These are phyloP conservation scores for Holothuria scabra DNA, from an alignment of 53 echinoderm and acorn worm genomes.

Conservation along the genomic window DNA sequence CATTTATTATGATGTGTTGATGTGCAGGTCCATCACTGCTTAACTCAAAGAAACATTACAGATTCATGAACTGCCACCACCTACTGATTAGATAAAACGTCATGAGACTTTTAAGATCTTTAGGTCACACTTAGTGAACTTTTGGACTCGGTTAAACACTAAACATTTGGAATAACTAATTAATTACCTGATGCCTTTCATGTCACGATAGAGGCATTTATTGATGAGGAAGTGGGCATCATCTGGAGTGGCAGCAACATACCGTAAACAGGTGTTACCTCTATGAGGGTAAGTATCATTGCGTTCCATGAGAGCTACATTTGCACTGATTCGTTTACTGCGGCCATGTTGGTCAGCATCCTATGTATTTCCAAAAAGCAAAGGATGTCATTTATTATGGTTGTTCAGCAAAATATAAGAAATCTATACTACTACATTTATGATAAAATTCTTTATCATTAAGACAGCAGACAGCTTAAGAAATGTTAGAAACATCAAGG, in stretches of 20 bases:
- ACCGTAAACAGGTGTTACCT: slow-evolving; percentile 80
- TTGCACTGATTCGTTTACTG: slow-evolving; percentile 98
- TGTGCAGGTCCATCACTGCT: too few relatives aligned
- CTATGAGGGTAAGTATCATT: slow-evolving; percentile 72
- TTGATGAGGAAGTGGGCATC: slow-evolving; percentile 93
- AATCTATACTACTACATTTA: too few relatives aligned
- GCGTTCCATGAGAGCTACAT: slow-evolving; percentile 78
- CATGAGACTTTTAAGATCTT: not conserved
- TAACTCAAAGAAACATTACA: too few relatives aligned
- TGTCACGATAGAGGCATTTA: slow-evolving; percentile 82
- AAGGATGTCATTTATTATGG: not conserved
- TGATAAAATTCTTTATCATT: too few relatives aligned
- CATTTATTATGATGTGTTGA: too few relatives aligned
- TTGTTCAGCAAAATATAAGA: too few relatives aligned
- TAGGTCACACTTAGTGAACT: not conserved
- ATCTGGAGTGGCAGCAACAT: slow-evolving; percentile 86
- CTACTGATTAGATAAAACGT: not conserved
- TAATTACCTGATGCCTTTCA: slow-evolving; percentile 93
- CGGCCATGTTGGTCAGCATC: slow-evolving; percentile 95
- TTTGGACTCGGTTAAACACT: too few relatives aligned
- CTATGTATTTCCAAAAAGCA: slow-evolving; percentile 25
- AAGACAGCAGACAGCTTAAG: too few relatives aligned
- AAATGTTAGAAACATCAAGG: too few relatives aligned
- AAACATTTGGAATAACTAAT: not conserved
- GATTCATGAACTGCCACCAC: too few relatives aligned